These are phyloP conservation scores for Mus minutoides DNA, from an alignment of 2,797 vertebrate genomes.

Conservation along the genomic window DNA sequence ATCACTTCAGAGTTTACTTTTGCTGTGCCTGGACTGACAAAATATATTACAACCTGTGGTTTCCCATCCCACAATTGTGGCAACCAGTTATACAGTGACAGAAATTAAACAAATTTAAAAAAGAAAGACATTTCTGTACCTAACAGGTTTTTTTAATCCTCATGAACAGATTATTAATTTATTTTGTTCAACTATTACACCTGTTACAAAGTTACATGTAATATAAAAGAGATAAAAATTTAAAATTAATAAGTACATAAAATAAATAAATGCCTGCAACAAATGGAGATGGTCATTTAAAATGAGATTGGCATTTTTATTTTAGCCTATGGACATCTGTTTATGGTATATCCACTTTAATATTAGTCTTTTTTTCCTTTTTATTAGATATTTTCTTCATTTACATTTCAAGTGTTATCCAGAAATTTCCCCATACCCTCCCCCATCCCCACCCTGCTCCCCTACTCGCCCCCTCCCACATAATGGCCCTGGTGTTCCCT, in stretches of 20 bases:
- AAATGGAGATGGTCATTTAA: conserved; percentile 75
- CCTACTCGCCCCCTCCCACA: no score
- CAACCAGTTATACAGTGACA: not conserved
- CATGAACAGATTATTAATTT: not conserved
- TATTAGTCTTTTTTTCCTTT: conserved; percentile 77
- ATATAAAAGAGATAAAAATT: conserved; percentile 52
- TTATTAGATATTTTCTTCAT: no score
- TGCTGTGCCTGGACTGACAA: not conserved
- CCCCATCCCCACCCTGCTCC: no score
- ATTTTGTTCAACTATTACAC: conserved; percentile 48
- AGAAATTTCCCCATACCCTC: no score
- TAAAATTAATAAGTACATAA: conserved; percentile 54
- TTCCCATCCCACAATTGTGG: not conserved
- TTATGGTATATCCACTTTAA: conserved; percentile 73
- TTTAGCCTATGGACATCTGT: conserved; percentile 63
- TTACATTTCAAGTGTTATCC: no score
- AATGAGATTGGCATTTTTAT: conserved; percentile 70
- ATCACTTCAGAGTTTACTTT: not conserved
- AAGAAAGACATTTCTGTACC: not conserved
- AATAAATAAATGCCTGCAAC: conserved; percentile 60
- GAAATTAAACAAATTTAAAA: not conserved
- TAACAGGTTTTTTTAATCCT: not conserved
- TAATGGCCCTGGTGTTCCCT: no score
- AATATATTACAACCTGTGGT: not conserved
- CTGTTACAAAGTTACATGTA: conserved; percentile 57